Conservation (phyloP, 2,888 invertebrate genomes). For the Conomelus anceps region DNA sequence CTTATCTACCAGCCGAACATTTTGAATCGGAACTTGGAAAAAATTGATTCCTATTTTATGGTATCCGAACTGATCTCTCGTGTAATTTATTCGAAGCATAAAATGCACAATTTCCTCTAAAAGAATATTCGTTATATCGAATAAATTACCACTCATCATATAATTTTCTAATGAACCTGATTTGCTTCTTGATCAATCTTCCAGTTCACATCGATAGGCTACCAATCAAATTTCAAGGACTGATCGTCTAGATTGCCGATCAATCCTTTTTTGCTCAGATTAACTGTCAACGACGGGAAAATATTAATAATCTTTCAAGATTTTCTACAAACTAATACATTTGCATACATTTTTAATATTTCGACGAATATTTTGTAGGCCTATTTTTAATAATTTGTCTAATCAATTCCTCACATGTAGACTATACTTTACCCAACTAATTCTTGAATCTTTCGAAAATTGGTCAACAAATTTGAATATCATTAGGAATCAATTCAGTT, state of each 20-base stretch:
- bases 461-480: too few relatives aligned
- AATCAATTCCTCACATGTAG: too few relatives aligned
- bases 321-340: too few relatives aligned
- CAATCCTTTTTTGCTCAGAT: too few relatives aligned
- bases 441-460: too few relatives aligned
- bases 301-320: too few relatives aligned
- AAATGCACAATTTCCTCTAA: not conserved
- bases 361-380: too few relatives aligned
- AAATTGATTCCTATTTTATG: not conserved
- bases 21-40: not conserved
- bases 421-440: too few relatives aligned
- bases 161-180: not conserved
- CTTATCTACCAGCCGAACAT: not conserved
- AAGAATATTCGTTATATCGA: not conserved
- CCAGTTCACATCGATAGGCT: not conserved
- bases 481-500: too few relatives aligned
- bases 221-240: not conserved
- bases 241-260: not conserved
- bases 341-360: too few relatives aligned
- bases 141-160: not conserved
- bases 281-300: too few relatives aligned
- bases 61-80: not conserved
- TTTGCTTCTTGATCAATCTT: not conserved
- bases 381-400: too few relatives aligned
- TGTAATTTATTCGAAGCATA: not conserved